phyloP scores from a whole-genome alignment of 92 coral and sea anemone species.

The Zoanthus solanderi region DNA sequence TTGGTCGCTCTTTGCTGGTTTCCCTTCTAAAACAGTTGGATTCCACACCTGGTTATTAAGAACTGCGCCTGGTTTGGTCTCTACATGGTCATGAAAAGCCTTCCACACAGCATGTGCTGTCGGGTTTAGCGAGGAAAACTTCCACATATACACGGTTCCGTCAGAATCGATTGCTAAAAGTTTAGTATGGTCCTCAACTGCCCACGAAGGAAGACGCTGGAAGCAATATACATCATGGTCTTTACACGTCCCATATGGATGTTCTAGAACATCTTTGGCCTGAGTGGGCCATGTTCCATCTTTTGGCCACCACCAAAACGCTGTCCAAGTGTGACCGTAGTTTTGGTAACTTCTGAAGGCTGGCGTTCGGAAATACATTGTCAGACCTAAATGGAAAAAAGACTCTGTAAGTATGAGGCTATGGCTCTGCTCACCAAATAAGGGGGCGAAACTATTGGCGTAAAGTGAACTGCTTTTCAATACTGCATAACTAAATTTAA shows the following conservation, averaged over 20 bases:
- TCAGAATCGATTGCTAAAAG: slow-evolving; percentile 68
- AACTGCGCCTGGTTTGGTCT: slow-evolving; percentile 69
- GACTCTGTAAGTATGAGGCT: background rate
- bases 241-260: slow-evolving; percentile 79
- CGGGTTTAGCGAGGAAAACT: slow-evolving; percentile 61
- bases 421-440: background rate
- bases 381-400: slow-evolving; percentile 44
- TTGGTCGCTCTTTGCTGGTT: slow-evolving; percentile 48
- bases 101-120: slow-evolving; percentile 77
- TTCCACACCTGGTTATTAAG: slow-evolving; percentile 66
- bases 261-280: slow-evolving; percentile 65
- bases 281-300: slow-evolving; percentile 70
- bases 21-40: slow-evolving; percentile 68
- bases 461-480: too few relatives aligned
- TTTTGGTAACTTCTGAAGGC: slow-evolving; percentile 42
- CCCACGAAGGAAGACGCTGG: slow-evolving; percentile 83
- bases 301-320: slow-evolving; percentile 86
- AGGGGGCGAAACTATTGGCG: too few relatives aligned
- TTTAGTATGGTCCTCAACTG: slow-evolving; percentile 67
- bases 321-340: slow-evolving; percentile 69
- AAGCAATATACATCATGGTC: slow-evolving; percentile 68
- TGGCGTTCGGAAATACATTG: slow-evolving; percentile 70
- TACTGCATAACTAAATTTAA: too few relatives aligned
- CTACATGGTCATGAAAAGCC: slow-evolving; percentile 76
- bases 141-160: slow-evolving; percentile 67